Percentiles rank a stretch among this genome's conserved stretches.
Conservation (phyloP, 1,140 invertebrate genomes). For the Harlomillsia oculata region DNA sequence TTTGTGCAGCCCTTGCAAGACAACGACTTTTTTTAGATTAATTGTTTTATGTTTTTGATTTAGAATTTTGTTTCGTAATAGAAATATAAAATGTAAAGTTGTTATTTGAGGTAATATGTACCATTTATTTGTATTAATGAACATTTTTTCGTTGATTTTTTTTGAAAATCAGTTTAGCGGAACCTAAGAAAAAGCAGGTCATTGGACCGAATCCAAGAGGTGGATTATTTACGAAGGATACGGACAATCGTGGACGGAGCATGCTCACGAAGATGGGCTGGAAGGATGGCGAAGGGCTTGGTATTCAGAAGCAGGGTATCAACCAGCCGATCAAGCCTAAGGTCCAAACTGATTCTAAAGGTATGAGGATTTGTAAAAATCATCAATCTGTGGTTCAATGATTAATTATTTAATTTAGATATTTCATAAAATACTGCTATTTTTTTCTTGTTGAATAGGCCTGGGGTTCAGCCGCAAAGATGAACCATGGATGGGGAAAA, state of each 20-base stretch:
- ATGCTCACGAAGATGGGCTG: slow-evolving; percentile 31
- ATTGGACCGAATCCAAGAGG: slow-evolving; percentile 33
- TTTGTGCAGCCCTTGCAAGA: too few species aligned
- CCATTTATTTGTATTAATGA: too few species aligned
- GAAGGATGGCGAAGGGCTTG: slow-evolving; percentile 29
- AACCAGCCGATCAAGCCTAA: slow-evolving; percentile 27
- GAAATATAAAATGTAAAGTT: too few species aligned
- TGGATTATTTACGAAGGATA: slow-evolving; percentile 28
- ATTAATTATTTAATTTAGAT: not conserved
- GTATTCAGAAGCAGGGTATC: slow-evolving; percentile 25
- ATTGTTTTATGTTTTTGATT: too few species aligned
- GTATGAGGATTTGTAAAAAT: not conserved
- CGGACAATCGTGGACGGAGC: slow-evolving; percentile 18
- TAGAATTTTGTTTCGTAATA: too few species aligned
- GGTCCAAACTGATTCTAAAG: slow-evolving; percentile 21
- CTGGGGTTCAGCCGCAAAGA: slow-evolving; percentile 21
- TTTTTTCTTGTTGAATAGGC: slow-evolving; percentile 18
- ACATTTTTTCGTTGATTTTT: slow-evolving; percentile 2
- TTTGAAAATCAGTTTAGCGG: too few species aligned
- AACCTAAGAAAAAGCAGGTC: slow-evolving; percentile 24
- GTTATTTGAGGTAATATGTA: too few species aligned
- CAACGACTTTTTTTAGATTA: too few species aligned
- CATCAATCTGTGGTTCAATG: not conserved
- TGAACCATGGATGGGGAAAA: slow-evolving; percentile 30
- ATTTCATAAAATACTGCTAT: not conserved